phyloP scores from a whole-genome alignment of 2,113 vertebrate genomes.

The Vireo altiloquus region DNA sequence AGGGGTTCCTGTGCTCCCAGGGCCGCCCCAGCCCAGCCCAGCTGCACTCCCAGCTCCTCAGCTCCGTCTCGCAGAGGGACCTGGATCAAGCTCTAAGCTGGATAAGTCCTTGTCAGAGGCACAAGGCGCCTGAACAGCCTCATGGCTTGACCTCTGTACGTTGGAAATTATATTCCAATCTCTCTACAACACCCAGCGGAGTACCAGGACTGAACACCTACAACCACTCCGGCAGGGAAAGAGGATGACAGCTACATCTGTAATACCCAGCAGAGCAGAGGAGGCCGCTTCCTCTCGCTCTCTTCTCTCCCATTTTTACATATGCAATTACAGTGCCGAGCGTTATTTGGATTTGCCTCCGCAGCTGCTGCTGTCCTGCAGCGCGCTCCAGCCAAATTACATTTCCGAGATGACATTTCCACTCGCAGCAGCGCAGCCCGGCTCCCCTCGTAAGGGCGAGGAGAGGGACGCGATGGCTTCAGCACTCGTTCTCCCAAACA shows the following conservation, averaged over 20 bases:
- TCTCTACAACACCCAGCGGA: background rate
- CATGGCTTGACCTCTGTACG: background rate
- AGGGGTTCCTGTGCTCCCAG: background rate
- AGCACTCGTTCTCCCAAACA: background rate
- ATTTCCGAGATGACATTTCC: background rate
- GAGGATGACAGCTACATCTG: conserved; percentile 27
- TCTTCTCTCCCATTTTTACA: background rate
- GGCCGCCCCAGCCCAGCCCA: rapidly evolving
- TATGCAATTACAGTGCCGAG: background rate
- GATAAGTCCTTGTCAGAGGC: background rate
- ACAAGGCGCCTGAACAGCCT: rapidly evolving
- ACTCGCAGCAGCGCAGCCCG: background rate
- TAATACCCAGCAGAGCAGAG: conserved; percentile 15
- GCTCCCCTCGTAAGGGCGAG: background rate
- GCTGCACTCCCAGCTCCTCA: rapidly evolving
- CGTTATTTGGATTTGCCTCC: background rate
- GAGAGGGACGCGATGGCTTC: background rate
- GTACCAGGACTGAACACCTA: background rate
- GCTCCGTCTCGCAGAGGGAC: rapidly evolving
- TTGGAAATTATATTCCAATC: background rate
- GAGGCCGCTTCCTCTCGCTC: background rate
- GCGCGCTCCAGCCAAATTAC: background rate
- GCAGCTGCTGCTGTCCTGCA: conserved; percentile 7
- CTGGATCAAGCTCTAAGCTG: background rate
- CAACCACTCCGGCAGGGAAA: background rate